Base-by-base conservation (phyloP, 2,888 invertebrate species). In the Poecilus cupreus region DNA sequence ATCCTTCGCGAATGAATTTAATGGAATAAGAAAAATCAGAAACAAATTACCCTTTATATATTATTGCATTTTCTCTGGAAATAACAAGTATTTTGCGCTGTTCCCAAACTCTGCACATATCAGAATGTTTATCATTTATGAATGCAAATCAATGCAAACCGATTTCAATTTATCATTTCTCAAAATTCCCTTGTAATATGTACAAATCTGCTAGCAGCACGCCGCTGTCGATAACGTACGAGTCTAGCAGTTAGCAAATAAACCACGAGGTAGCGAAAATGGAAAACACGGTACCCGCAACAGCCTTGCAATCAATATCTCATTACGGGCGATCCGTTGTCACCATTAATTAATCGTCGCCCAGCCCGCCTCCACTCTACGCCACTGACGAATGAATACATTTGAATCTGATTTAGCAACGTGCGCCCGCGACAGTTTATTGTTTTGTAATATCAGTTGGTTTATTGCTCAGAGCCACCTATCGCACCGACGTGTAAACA, bases 231-330 rank as follows among this genome's bases (percentile, higher is more conserved):
- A 64, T 64, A 37, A 64, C 37, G 37, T 64, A 37, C 32, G 18
- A 26, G 11, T 18, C 32, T 60, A 13, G 54, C 24, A 60, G 13
- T 60, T 68, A 64, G 18, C 64, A 37, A 64, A 64, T 64, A 64
- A 64, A 64, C 64, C 32, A 64, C 37, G 37, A 64, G 18, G 16
- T 18, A 22, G 8, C 46, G 72, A 51, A 74, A 75, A 75, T 75
- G 75, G 74, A 75, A 75, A 75, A 75, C 51, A 75, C 32, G 26
- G 49, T 16, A 72, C 16, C 51, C 70, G 16, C 54, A 32, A 26
- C 49, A 68, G 57, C 79, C 49, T 20, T 72, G 51, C 80, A 80
- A 80, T 80, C 80, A 80, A 80, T 80, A 80, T 80, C 80, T 80
- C 80, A 80, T 80, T 80, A 80, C 57, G n/a, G 43, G 26, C 79